Conservation (phyloP, 2,797 vertebrate genomes). For the Lacerta bilineata region DNA sequence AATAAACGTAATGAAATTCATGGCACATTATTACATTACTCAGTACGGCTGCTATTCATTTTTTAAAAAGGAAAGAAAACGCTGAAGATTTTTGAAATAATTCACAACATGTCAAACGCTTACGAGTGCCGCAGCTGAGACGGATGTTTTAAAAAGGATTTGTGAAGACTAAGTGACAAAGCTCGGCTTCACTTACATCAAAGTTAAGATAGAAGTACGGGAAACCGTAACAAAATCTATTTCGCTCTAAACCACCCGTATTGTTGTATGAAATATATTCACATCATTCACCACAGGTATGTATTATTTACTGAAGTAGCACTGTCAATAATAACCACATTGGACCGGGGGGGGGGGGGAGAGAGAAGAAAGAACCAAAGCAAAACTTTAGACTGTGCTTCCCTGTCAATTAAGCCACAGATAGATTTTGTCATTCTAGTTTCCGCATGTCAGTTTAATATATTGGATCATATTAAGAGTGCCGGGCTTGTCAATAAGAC, state of each 20-base stretch:
- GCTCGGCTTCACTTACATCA: constrained; percentile 48
- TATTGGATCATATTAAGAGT: constrained; percentile 82
- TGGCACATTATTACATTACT: constrained; percentile 75
- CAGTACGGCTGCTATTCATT: constrained; percentile 74
- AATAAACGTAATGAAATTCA: constrained; percentile 80
- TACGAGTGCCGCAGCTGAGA: constrained; percentile 47
- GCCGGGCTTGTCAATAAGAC: constrained; percentile 84
- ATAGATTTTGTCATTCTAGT: constrained; percentile 82
- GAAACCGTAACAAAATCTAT: constrained; percentile 55
- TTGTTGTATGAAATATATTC: constrained; percentile 67
- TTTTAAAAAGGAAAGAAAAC: constrained; percentile 51
- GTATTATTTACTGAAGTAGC: constrained; percentile 76
- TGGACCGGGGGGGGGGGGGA: constrained; percentile 15
- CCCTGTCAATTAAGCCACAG: constrained; percentile 85
- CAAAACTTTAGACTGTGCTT: constrained; percentile 80
- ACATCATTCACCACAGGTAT: constrained; percentile 67
- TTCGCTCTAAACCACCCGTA: constrained; percentile 49
- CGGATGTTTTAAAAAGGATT: constrained; percentile 44
- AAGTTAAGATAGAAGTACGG: constrained; percentile 51
- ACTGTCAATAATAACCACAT: constrained; percentile 87
- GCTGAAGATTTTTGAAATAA: constrained; percentile 73
- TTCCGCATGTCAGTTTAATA: constrained; percentile 85
- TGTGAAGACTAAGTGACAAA: constrained; percentile 45
- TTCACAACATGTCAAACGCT: constrained; percentile 64
- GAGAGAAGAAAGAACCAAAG: no score